phyloP scores from a whole-genome alignment of 2,797 vertebrate genomes.

The Eulemur albifrons region DNA sequence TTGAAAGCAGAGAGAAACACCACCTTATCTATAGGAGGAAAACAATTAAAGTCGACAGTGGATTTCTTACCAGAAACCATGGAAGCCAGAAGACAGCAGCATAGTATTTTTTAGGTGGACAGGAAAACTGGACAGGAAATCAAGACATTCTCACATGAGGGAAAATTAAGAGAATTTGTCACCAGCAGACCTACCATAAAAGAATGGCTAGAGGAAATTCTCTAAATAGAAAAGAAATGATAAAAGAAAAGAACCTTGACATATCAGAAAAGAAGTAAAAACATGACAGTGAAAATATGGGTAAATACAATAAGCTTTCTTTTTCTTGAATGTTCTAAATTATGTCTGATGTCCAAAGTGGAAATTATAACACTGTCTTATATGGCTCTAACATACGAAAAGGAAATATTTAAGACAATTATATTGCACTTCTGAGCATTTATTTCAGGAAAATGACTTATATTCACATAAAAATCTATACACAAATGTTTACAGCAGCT shows the following conservation, averaged over 20 bases:
- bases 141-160: not conserved
- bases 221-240: not conserved
- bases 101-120: not conserved
- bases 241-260: not conserved
- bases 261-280: slow-evolving; percentile 6
- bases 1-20: slow-evolving; percentile 15
- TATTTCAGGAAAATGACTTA: not conserved
- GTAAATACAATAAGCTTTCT: not conserved
- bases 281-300: not conserved
- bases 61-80: not conserved
- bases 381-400: not conserved
- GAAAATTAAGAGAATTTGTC: slow-evolving; percentile 5
- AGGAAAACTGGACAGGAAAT: slow-evolving; percentile 5
- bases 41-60: not conserved
- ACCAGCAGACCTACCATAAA: not conserved
- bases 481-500: not conserved
- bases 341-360: not conserved
- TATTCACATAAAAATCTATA: not conserved
- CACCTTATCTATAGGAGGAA: not conserved
- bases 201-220: not conserved
- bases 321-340: not conserved
- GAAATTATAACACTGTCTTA: not conserved
- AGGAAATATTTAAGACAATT: not conserved
- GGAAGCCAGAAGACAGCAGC: not conserved
- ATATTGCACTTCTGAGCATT: not conserved